Percentiles rank a stretch among this genome's conserved stretches.
These are phyloP conservation scores for Hylaeus anthracinus DNA, from an alignment of 1,140 invertebrate species.

Conservation along the genomic window DNA sequence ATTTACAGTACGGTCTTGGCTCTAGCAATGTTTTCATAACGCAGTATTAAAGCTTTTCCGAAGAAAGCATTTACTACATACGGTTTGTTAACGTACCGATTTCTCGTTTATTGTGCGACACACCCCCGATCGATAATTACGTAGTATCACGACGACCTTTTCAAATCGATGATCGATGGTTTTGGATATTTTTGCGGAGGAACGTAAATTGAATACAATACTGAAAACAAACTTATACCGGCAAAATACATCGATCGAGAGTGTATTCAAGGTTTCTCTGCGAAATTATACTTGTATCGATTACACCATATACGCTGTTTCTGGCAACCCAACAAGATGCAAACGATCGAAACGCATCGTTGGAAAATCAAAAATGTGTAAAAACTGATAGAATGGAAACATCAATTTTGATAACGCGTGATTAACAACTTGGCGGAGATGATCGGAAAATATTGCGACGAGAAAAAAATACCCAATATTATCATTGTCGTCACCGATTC, in stretches of 20 bases:
- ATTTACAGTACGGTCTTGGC: not conserved
- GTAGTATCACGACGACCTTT: not conserved
- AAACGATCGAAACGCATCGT: not conserved
- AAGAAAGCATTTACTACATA: not conserved
- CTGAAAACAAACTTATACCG: not conserved
- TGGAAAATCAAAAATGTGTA: not conserved
- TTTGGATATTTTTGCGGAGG: not conserved
- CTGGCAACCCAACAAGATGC: not conserved
- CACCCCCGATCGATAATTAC: not conserved
- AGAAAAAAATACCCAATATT: not conserved
- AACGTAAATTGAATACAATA: not conserved
- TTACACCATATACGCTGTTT: slow-evolving; percentile 3
- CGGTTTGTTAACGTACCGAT: not conserved
- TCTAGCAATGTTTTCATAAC: not conserved
- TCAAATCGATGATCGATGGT: not conserved
- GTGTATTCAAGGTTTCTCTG: not conserved
- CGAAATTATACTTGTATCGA: not conserved
- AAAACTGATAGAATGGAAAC: not conserved
- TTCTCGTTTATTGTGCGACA: not conserved
- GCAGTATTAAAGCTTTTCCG: not conserved
- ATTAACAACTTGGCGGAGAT: not conserved
- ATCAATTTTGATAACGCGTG: not conserved
- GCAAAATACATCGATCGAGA: slow-evolving; percentile 10
- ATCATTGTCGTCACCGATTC: slow-evolving; percentile 4
- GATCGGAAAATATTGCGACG: not conserved